Percentiles rank a stretch among this genome's conserved stretches.
These are phyloP conservation scores for Drosophila birchii DNA, from an alignment of 2,888 invertebrate species.

Conservation along the genomic window DNA sequence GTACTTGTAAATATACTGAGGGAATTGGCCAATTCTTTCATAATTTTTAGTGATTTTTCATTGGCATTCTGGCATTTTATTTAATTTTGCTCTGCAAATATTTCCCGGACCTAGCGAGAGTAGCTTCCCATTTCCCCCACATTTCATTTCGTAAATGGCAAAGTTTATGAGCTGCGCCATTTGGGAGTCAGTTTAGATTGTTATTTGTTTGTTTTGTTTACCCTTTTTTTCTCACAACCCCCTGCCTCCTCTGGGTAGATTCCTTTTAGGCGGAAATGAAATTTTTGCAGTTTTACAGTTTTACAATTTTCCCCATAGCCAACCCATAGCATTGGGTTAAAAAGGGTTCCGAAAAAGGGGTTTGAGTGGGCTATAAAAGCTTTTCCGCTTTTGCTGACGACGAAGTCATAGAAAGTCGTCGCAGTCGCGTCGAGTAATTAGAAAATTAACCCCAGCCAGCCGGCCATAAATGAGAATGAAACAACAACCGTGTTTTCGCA, in stretches of 20 bases:
- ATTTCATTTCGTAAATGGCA: slow-evolving; percentile 50
- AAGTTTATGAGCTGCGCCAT: slow-evolving; percentile 66
- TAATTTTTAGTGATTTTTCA: slow-evolving; percentile 44
- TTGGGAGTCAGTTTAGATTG: slow-evolving; percentile 54
- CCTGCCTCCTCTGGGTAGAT: slow-evolving; percentile 1
- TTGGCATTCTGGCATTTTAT: slow-evolving; percentile 19
- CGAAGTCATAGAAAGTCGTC: slow-evolving; percentile 69
- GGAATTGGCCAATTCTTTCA: slow-evolving; percentile 42
- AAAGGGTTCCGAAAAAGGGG: slow-evolving; percentile 18
- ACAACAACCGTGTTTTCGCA: slow-evolving; percentile 36
- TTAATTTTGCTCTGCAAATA: not conserved
- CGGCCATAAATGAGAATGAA: slow-evolving; percentile 65
- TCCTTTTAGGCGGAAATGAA: slow-evolving; percentile 62
- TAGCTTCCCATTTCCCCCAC: not conserved
- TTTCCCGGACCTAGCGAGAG: not conserved
- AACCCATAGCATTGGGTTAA: slow-evolving; percentile 12
- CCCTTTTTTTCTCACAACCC: not conserved
- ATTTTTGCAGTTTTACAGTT: slow-evolving; percentile 64
- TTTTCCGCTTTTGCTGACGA: slow-evolving; percentile 55
- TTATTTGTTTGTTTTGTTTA: slow-evolving; percentile 44
- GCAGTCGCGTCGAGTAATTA: slow-evolving; percentile 74
- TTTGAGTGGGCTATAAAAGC: slow-evolving; percentile 56
- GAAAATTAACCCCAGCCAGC: slow-evolving; percentile 72
- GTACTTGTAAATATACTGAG: slow-evolving; percentile 14
- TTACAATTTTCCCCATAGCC: slow-evolving; percentile 40